Base-by-base conservation (phyloP, 64 coral and sea anemone genomes). In the Platygyra sinensis region DNA sequence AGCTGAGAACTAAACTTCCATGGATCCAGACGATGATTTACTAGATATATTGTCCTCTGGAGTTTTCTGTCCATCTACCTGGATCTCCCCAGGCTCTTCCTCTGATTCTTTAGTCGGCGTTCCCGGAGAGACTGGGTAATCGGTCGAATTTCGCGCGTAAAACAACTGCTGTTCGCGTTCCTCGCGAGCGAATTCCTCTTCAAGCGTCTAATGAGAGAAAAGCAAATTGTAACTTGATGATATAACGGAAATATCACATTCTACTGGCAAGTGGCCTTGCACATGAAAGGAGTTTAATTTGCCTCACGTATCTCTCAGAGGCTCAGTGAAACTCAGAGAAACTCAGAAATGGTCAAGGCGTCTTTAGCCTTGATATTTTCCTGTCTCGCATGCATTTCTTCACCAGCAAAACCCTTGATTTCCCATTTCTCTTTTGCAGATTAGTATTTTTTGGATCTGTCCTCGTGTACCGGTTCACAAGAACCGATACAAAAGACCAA, bases 91-190 rank as follows among this genome's bases (percentile, higher is more conserved):
- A 80, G 89, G 72, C 54, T 86, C 52, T 60, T 73, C 52, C 27
- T 92, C 84, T 86, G 83, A 74, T 86, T 92, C 62, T 18, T 74
- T 78, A 20, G 25, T 69, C 62, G 77, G 18, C 30, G 67, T 57
- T 22, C 79, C 90, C 9, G 82, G 20, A 18, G 78, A 30, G 54
- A 87, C n/a, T 10, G 82, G 60, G 20, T 87, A 80, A 16, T 86
- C 81, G 32, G 49, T 87, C 36, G 62, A 51, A 24, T 92, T 92
- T 11, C 92, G 49, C 5, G 97, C 77, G 67, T 99, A 99, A 67
- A 99, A 99, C 49, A 99, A 30, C 74, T 99, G 94, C 49, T 99
- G 97, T 46, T 99, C 97, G 72, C 94, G 93, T 69, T 88, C 91
- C 59, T 99, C 91, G 16, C 85, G 88, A 1, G 91, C 97, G 61